Base-by-base conservation (phyloP, 2,888 invertebrate species). In the Eupithecia tripunctaria region DNA sequence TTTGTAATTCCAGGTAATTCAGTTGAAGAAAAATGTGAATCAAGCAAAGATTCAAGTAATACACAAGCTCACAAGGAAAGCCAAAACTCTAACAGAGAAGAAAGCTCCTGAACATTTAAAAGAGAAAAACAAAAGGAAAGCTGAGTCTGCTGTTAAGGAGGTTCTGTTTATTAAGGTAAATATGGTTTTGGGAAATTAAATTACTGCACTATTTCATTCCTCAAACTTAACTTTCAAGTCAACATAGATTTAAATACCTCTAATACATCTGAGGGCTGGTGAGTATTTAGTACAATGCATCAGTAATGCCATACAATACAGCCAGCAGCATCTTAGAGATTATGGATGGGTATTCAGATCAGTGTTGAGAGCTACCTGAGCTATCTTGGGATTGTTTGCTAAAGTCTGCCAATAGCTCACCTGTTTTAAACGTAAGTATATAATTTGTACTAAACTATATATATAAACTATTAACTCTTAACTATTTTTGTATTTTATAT, bases 11-110 rank as follows among this genome's bases (percentile, higher is more conserved):
- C 87, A 94, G 94, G 86, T 94, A 12, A 93, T 94, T 66, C 82
- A 88, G 56, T 81, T 94, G 1, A 94, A 94, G 79, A 92, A 89
- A 78, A 91, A 89, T 43, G 76, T 94, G 47, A 93, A 89, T 68
- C 93, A 93, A 81, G 93, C 94, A 0, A 92, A 89, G 81, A 89
- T 87, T 77, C 93, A 94, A 70, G 83, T 88, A 1, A 94, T 94
- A 78, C 92, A 94, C 73, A 94, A 94, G 76, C 83, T 94, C 3
- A 94, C 93, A 0, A 87, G 94, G 63, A 94, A 92, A 78, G 93
- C 94, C 0, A 94, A 94, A 79, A 89, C 89, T 21, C 80, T 94
- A 4, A 79, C 84, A 0, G 90, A 89, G 68, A 93, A 91, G 80
- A 93, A 91, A 77, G 80, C 82, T 63, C 90, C 93, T 0, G 92